These are phyloP conservation scores for Patiria pectinifera DNA, from an alignment of 53 echinoderm and acorn worm genomes.

Conservation along the genomic window DNA sequence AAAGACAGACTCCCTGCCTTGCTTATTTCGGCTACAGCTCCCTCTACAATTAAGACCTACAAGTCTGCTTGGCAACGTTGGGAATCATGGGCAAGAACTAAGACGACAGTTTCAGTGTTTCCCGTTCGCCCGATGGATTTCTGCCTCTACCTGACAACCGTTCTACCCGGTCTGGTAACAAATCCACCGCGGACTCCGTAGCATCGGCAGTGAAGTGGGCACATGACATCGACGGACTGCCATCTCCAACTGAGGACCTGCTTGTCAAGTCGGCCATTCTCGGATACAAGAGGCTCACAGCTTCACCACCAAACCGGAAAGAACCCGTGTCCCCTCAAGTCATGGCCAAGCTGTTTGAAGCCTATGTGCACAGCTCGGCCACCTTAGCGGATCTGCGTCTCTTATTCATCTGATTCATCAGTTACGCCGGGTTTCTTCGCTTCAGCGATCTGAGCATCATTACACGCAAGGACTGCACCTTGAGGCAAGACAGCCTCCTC, in stretches of 20 bases:
- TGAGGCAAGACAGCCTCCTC: not conserved
- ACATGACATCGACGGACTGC: slow-evolving; percentile 9
- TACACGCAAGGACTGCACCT: not conserved
- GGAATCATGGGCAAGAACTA: slow-evolving; percentile 10
- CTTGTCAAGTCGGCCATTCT: slow-evolving; percentile 37
- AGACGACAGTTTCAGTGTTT: not conserved
- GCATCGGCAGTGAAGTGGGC: slow-evolving; percentile 11
- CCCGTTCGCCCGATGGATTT: not conserved
- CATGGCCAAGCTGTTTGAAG: not conserved
- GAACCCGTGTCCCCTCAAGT: slow-evolving; percentile 23
- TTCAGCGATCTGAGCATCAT: slow-evolving; percentile 4
- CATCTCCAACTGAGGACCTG: slow-evolving; percentile 30
- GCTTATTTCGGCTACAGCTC: slow-evolving; percentile 7
- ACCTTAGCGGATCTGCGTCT: not conserved
- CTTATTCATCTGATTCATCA: slow-evolving; percentile 7
- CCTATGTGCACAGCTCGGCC: not conserved
- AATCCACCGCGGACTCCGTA: slow-evolving; percentile 13
- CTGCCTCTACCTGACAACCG: not conserved
- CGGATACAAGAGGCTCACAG: slow-evolving; percentile 31
- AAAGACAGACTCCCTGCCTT: not conserved
- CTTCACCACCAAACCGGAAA: slow-evolving; percentile 1
- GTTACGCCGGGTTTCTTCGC: no score
- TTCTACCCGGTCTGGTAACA: not conserved
- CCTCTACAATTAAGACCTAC: slow-evolving; percentile 28
- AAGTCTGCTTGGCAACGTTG: not conserved